Evolutionary conservation across 2,797 vertebrate species (phyloP).

Genomic region (Selene dorsalis): DNA sequence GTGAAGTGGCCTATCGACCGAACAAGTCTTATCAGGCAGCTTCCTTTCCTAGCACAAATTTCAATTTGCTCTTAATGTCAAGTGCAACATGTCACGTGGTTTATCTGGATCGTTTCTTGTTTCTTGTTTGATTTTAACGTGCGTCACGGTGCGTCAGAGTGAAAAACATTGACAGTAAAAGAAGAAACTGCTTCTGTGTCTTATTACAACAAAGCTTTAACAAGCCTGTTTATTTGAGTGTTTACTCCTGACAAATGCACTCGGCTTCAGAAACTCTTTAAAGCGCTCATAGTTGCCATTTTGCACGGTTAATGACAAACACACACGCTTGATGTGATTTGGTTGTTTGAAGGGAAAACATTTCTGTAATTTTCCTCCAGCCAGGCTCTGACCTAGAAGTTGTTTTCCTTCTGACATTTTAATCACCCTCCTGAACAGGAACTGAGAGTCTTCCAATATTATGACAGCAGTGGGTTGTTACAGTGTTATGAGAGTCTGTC

Average conservation of each 20-base stretch:
- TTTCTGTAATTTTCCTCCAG: conserved; percentile 54
- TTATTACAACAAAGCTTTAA: neutral
- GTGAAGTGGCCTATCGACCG: neutral
- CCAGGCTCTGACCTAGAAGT: neutral
- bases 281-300: neutral
- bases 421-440: conserved; percentile 12
- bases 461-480: conserved; percentile 42
- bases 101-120: neutral
- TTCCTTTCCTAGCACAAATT: neutral
- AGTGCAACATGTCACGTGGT: neutral
- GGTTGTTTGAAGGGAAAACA: conserved; percentile 21
- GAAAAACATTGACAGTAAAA: conserved; percentile 4
- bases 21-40: neutral
- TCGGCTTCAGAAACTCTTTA: neutral
- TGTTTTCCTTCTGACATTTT: conserved; percentile 29
- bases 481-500: neutral
- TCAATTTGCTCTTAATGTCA: conserved; percentile 9
- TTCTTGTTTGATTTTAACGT: too few relatives aligned
- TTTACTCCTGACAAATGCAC: neutral
- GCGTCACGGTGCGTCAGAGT: neutral
- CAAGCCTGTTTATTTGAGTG: neutral
- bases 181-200: neutral
- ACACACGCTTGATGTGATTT: neutral
- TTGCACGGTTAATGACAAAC: neutral
- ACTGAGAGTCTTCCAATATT: conserved; percentile 27